Evolutionary conservation across 1,140 invertebrate species (phyloP).

Genomic region (Atta texana): DNA sequence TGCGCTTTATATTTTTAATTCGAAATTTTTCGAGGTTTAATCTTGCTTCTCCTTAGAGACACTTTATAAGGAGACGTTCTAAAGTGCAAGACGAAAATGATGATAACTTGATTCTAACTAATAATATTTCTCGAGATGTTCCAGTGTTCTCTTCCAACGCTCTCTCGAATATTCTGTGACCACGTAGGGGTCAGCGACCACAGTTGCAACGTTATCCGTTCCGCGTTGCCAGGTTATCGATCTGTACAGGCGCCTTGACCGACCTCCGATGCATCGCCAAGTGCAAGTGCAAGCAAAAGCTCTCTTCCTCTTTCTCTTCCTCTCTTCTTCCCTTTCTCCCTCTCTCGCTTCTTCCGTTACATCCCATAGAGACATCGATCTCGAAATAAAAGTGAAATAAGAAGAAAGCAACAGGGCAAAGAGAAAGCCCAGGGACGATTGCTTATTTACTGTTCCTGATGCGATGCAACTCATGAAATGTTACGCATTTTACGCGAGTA

Average conservation of each 20-base stretch:
- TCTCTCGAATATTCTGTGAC: slow-evolving; percentile 60
- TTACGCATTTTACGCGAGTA: not conserved
- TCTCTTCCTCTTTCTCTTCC: slow-evolving; percentile 55
- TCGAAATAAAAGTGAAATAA: slow-evolving; percentile 33
- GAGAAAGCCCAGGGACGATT: slow-evolving; percentile 18
- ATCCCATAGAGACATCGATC: not conserved
- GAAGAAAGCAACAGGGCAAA: slow-evolving; percentile 2
- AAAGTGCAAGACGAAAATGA: not conserved
- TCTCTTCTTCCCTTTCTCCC: not conserved
- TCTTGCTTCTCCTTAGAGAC: too few species aligned
- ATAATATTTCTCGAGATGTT: slow-evolving; percentile 38
- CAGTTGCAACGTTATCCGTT: slow-evolving; percentile 80
- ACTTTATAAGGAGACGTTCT: not conserved
- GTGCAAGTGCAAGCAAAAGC: slow-evolving; percentile 86
- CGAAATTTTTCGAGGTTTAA: not conserved
- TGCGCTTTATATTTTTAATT: not conserved
- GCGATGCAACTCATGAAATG: slow-evolving; percentile 7
- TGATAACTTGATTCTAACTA: not conserved
- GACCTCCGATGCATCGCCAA: slow-evolving; percentile 83
- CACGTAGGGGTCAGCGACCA: slow-evolving; percentile 79
- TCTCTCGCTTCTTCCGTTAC: not conserved
- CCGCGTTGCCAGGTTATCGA: slow-evolving; percentile 84
- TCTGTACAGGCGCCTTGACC: slow-evolving; percentile 84
- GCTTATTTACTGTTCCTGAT: not conserved
- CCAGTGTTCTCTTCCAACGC: slow-evolving; percentile 25